Percentiles rank a stretch among this genome's conserved stretches.
phyloP scores from a whole-genome alignment of 2,888 invertebrate species.

The Ennomos fuscantarius region DNA sequence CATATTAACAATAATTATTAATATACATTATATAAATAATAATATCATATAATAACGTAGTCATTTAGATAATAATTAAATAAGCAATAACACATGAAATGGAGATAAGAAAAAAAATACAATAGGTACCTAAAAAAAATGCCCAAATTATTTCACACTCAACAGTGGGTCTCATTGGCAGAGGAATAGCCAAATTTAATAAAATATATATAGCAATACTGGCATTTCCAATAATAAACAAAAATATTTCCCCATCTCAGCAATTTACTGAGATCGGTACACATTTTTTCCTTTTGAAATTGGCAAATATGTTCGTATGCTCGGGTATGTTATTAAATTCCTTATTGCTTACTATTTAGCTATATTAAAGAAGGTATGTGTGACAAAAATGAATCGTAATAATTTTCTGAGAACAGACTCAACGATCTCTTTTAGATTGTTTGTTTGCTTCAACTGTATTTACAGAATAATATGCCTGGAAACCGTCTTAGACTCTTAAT shows the following conservation, averaged over 20 bases:
- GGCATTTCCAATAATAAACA: conserved; percentile 39
- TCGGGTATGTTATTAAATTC: conserved; percentile 40
- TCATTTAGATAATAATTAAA: too few species aligned
- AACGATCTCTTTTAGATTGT: too few species aligned
- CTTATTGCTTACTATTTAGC: conserved; percentile 32
- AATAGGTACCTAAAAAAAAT: too few species aligned
- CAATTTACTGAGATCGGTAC: conserved; percentile 28
- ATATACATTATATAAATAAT: too few species aligned
- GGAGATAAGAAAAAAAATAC: too few species aligned
- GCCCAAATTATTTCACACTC: too few species aligned
- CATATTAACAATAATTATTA: too few species aligned
- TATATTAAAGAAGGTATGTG: conserved; percentile 20
- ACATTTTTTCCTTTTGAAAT: conserved; percentile 37
- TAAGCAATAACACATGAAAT: too few species aligned
- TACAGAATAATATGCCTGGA: too few species aligned
- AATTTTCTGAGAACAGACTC: conserved; percentile 9
- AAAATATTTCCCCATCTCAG: conserved; percentile 31
- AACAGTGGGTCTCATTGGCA: not conserved
- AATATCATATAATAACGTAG: too few species aligned
- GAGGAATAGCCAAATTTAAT: not conserved
- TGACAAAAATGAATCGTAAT: conserved; percentile 12
- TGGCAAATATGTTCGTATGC: conserved; percentile 30
- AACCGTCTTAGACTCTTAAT: too few species aligned
- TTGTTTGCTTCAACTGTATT: too few species aligned
- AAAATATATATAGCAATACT: not conserved